A percentile compares a stretch with the other conserved stretches of the same genome.
Evolutionary conservation across 2,797 vertebrate genomes (phyloP).

Genomic region (Myripristis murdjan): DNA sequence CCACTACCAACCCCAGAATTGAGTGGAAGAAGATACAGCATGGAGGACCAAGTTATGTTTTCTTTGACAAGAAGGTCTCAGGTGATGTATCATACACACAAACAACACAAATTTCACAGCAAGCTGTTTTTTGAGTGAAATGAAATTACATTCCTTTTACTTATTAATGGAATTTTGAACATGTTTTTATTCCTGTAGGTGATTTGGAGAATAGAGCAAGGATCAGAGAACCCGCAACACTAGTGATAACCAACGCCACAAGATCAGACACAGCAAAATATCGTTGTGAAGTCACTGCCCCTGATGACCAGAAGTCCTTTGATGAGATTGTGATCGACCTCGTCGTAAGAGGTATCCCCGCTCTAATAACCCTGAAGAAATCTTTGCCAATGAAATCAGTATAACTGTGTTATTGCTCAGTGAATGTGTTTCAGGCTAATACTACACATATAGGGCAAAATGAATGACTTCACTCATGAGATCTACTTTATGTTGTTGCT

Average conservation of each 20-base stretch:
- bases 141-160: neutral
- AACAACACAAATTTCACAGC: neutral
- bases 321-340: constrained; percentile 94
- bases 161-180: neutral
- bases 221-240: constrained; percentile 89
- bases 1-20: constrained; percentile 90
- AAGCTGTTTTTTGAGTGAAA: neutral
- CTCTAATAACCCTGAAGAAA: neutral
- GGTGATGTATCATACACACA: constrained; percentile 78
- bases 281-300: constrained; percentile 95
- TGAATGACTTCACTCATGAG: neutral
- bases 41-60: constrained; percentile 93
- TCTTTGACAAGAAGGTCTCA: constrained; percentile 90
- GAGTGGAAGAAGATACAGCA: constrained; percentile 98
- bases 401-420: neutral
- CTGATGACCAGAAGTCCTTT: constrained; percentile 89
- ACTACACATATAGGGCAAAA: neutral
- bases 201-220: constrained; percentile 91
- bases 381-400: neutral
- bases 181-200: constrained; percentile 78
- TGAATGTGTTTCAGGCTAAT: neutral
- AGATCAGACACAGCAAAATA: constrained; percentile 93
- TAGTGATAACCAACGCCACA: constrained; percentile 93
- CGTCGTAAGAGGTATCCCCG: constrained; percentile 90
- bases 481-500: neutral